Conservation (phyloP, 2,888 invertebrate genomes). For the Melipona bicolor region DNA sequence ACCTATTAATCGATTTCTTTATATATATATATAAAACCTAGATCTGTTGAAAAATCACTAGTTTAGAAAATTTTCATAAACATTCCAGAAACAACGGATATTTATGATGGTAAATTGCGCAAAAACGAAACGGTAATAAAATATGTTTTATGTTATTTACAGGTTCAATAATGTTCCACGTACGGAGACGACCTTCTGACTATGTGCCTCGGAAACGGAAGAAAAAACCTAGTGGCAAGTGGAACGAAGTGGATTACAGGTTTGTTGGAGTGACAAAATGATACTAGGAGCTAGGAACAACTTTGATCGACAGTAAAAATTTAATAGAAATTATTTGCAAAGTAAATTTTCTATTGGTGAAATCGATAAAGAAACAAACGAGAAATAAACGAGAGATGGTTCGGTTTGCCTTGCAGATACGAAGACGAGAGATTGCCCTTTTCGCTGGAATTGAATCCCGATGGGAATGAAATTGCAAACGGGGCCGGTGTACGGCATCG, state of each 20-base stretch:
- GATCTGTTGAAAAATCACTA: no score
- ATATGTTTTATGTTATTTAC: constrained; percentile 59
- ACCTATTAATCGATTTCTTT: no score
- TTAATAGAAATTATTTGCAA: no score
- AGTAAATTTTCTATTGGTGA: background rate
- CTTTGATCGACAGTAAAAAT: background rate
- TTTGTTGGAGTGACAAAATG: constrained; percentile 36
- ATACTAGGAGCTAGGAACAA: no score
- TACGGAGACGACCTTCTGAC: constrained; percentile 96
- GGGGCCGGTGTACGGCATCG: constrained; percentile 84
- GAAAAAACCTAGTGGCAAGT: constrained; percentile 89
- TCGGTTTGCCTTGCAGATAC: constrained; percentile 79
- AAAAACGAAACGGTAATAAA: background rate
- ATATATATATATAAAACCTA: no score
- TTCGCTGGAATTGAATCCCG: constrained; percentile 93
- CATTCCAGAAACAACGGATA: no score
- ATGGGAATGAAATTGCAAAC: constrained; percentile 85
- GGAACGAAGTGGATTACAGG: constrained; percentile 85
- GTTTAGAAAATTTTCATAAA: no score
- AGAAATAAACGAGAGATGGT: background rate
- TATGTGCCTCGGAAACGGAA: constrained; percentile 95
- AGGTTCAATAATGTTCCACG: constrained; percentile 99
- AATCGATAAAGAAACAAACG: background rate
- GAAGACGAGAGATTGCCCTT: constrained; percentile 87
- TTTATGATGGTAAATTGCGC: no score